These are phyloP conservation scores for Solea senegalensis DNA, from an alignment of 2,113 vertebrate genomes.

Conservation along the genomic window DNA sequence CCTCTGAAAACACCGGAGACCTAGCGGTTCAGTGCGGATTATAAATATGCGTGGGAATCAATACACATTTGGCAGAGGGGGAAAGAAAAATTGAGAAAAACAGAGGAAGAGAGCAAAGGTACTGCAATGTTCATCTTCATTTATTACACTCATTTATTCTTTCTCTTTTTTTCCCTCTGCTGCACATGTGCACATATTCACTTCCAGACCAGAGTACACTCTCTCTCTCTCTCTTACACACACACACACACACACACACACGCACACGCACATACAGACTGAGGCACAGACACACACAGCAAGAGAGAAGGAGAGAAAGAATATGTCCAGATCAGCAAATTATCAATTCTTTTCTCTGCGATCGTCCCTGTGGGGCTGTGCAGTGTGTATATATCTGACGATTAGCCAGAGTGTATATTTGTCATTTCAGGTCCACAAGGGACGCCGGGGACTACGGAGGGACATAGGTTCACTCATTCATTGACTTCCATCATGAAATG, in stretches of 20 bases:
- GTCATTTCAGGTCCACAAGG: constrained; percentile 54
- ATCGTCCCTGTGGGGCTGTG: constrained; percentile 49
- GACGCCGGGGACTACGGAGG: constrained; percentile 34
- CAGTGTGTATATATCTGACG: constrained; percentile 60
- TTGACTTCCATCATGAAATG: constrained; percentile 27
- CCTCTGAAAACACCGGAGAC: constrained; percentile 72
- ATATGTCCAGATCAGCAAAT: constrained; percentile 76
- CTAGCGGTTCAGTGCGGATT: constrained; percentile 53
- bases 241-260: constrained; percentile 1
- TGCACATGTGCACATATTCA: constrained; percentile 27
- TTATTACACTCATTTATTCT: constrained; percentile 77
- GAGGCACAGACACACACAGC: constrained; percentile 17
- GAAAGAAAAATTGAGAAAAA: constrained; percentile 66
- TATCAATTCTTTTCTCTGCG: constrained; percentile 67
- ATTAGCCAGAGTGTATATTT: constrained; percentile 64
- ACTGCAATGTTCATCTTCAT: constrained; percentile 74
- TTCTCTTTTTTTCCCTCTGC: constrained; percentile 47
- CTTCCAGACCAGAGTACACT: background rate
- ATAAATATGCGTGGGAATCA: constrained; percentile 81
- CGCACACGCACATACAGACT: constrained; percentile 4
- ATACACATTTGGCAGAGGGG: constrained; percentile 75
- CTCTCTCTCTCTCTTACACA: background rate
- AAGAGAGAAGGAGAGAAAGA: constrained; percentile 44
- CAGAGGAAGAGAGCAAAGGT: constrained; percentile 54
- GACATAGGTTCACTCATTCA: constrained; percentile 46